Percentiles rank a stretch among this genome's conserved stretches.
phyloP scores from a whole-genome alignment of 2,888 invertebrate genomes.

The Drosophila nr. perissopoda region DNA sequence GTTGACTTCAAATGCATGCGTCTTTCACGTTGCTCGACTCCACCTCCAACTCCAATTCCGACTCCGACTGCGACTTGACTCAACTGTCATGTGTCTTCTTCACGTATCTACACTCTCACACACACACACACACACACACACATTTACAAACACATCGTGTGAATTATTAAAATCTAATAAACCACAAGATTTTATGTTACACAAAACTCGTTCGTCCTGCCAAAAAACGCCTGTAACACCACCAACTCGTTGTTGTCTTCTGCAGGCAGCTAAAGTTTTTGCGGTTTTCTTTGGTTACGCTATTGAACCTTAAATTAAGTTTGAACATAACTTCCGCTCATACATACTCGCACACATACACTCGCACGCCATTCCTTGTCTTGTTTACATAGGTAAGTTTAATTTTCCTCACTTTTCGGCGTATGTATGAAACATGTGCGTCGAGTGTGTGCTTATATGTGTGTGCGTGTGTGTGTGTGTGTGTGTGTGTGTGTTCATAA shows the following conservation, averaged over 20 bases:
- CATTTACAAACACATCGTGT: constrained; percentile 66
- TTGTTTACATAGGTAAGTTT: constrained; percentile 83
- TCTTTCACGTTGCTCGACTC: constrained; percentile 26
- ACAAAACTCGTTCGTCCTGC: constrained; percentile 73
- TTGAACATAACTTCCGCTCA: constrained; percentile 80
- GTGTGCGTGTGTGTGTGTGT: constrained; percentile 13
- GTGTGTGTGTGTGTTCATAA: constrained; percentile 64
- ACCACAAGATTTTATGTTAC: constrained; percentile 84
- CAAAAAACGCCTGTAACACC: constrained; percentile 12
- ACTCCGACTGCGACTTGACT: constrained; percentile 36
- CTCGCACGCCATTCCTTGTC: constrained; percentile 52
- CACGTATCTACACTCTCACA: constrained; percentile 42
- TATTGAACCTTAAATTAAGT: constrained; percentile 85
- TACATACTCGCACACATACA: constrained; percentile 33
- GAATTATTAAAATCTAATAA: constrained; percentile 85
- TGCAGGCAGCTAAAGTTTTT: constrained; percentile 72
- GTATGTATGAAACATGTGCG: constrained; percentile 71
- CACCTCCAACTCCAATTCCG: constrained; percentile 24
- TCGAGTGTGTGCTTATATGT: constrained; percentile 32
- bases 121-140: constrained; percentile 21
- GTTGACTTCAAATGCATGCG: constrained; percentile 76
- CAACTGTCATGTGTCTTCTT: constrained; percentile 71
- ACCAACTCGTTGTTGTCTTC: constrained; percentile 21
- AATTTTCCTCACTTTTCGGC: constrained; percentile 80
- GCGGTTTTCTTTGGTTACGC: constrained; percentile 82